phyloP scores from a whole-genome alignment of 2,113 vertebrate species.

The Coracopsis vasa region DNA sequence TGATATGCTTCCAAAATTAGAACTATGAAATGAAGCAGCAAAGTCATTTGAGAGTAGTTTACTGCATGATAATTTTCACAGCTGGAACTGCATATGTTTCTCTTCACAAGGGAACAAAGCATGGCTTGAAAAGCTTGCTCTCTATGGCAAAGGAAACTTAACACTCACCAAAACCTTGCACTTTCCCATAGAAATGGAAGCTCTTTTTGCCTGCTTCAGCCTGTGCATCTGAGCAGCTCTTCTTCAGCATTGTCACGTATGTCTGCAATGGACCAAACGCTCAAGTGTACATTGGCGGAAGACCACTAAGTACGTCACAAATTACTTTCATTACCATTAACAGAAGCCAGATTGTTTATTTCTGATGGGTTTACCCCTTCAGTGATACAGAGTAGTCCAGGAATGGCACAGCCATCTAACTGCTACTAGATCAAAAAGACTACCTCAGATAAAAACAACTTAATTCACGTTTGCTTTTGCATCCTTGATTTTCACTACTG shows the following conservation, averaged over 20 bases:
- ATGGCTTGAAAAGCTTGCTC: background rate
- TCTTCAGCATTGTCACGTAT: background rate
- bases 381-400: background rate
- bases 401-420: background rate
- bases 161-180: background rate
- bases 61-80: background rate
- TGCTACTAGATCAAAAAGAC: background rate
- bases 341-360: background rate
- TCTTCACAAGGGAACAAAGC: background rate
- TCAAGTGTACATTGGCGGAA: background rate
- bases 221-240: background rate
- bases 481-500: background rate
- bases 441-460: background rate
- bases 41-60: conserved; percentile 7
- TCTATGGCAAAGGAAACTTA: background rate
- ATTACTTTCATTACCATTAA: background rate
- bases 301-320: background rate
- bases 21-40: conserved; percentile 10
- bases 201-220: background rate
- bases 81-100: background rate
- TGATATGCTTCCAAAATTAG: background rate
- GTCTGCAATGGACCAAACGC: background rate
- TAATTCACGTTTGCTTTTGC: background rate
- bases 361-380: background rate
- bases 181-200: background rate